Evolutionary conservation across 2,113 vertebrate species (phyloP).

Genomic region (Sisor rabdophorus): DNA sequence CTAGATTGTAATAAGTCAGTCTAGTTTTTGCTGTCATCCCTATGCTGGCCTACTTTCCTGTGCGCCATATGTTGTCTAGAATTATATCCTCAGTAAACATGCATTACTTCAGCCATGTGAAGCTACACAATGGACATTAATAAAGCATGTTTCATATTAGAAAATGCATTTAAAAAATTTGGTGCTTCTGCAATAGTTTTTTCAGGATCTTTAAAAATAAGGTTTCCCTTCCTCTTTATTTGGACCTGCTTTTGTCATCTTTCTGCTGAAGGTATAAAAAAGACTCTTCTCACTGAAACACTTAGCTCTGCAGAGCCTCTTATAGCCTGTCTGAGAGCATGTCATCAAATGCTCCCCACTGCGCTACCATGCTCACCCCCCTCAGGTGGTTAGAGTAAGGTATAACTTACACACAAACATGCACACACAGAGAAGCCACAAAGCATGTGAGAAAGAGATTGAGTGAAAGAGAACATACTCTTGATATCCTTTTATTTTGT

Average conservation of each 20-base stretch:
- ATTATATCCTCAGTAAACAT: not conserved
- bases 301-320: conserved; percentile 35
- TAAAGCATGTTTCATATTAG: not conserved
- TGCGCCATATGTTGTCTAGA: not conserved
- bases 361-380: conserved; percentile 23
- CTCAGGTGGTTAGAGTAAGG: conserved; percentile 31
- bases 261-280: conserved; percentile 39
- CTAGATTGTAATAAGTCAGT: not conserved
- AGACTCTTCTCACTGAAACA: not conserved
- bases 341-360: conserved; percentile 22
- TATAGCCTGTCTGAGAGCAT: conserved; percentile 35
- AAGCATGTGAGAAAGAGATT: not conserved
- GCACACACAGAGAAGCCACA: conserved; percentile 18
- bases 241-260: conserved; percentile 46
- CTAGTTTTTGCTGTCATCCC: not conserved
- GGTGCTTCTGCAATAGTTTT: not conserved
- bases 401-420: conserved; percentile 24
- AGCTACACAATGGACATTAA: not conserved
- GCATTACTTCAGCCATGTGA: not conserved
- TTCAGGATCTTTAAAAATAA: not conserved
- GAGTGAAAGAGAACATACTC: not conserved
- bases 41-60: not conserved
- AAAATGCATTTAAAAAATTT: not conserved
- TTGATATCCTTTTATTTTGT: not conserved
- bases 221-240: conserved; percentile 29